phyloP scores from a whole-genome alignment of 2,113 vertebrate genomes.

The Podarcis cretensis region DNA sequence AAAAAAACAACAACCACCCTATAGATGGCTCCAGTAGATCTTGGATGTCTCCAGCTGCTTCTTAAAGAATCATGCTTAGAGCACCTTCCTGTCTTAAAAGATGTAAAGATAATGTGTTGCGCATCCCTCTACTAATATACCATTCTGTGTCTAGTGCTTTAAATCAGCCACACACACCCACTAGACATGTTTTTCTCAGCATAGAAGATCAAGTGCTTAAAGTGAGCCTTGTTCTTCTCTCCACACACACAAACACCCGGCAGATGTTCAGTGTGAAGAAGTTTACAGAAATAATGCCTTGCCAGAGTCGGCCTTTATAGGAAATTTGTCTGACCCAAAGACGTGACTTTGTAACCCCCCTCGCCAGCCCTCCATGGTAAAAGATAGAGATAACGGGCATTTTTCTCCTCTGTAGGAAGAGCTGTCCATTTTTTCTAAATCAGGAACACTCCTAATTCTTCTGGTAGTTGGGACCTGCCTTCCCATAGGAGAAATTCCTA shows the following conservation, averaged over 20 bases:
- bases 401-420: neutral
- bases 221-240: neutral
- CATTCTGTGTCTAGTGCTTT: neutral
- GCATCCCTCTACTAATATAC: neutral
- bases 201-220: neutral
- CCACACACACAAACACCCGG: no score
- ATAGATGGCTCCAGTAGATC: neutral
- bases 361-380: neutral
- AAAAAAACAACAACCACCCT: neutral
- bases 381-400: neutral
- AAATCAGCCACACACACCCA: neutral
- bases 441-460: neutral
- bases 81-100: neutral
- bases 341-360: neutral
- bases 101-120: neutral
- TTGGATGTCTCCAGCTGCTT: neutral
- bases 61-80: neutral
- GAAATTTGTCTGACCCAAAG: neutral
- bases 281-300: neutral
- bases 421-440: neutral
- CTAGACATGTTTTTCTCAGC: neutral
- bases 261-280: neutral
- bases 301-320: neutral
- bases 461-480: neutral
- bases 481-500: neutral